Conservation (phyloP, 2,113 vertebrate genomes). For the Asarcornis scutulata region DNA sequence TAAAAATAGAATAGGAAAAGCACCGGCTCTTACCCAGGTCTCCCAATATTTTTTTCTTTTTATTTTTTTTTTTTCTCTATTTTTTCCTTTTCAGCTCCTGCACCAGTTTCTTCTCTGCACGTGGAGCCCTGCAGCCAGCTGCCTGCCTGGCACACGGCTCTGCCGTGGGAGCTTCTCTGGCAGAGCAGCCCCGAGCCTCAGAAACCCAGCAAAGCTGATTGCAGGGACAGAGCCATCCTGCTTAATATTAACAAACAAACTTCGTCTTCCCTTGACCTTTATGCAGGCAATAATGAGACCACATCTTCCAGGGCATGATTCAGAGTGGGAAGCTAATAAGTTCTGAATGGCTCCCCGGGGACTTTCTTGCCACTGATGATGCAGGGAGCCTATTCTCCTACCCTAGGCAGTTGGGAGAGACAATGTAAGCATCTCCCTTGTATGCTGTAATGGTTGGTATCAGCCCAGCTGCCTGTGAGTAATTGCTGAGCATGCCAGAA, state of each 20-base stretch:
- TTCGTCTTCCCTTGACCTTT: neutral
- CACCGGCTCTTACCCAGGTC: neutral
- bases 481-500: constrained; percentile 20
- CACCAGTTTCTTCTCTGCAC: neutral
- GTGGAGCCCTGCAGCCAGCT: neutral
- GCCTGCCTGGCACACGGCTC: neutral
- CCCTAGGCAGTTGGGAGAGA: constrained; percentile 29
- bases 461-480: constrained; percentile 46
- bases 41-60: neutral
- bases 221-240: accelerated
- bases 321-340: constrained; percentile 26
- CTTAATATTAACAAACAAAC: neutral
- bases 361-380: constrained; percentile 32
- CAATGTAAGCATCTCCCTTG: constrained; percentile 33
- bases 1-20: neutral
- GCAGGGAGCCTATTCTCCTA: constrained; percentile 12
- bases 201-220: neutral
- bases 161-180: accelerated
- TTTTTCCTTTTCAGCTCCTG: neutral
- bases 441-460: constrained; percentile 54
- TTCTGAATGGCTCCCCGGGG: constrained; percentile 32
- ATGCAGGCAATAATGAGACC: neutral
- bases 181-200: neutral
- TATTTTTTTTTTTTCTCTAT: neutral
- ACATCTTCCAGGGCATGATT: constrained; percentile 33